Conservation (phyloP, 2,888 invertebrate species). For the Sphinx pinastri region DNA sequence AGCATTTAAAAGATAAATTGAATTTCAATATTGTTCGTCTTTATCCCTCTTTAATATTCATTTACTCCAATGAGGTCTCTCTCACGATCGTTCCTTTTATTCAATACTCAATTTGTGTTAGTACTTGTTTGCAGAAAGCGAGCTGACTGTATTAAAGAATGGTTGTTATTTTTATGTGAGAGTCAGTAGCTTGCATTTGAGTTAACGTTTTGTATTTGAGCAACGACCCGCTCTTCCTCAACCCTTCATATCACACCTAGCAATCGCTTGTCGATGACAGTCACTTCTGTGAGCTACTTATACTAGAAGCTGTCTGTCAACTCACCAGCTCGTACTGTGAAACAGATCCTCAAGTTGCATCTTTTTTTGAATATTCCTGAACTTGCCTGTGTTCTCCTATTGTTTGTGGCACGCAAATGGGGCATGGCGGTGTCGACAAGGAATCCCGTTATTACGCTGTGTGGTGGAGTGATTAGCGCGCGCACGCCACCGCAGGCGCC, state of each 20-base stretch:
- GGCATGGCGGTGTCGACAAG: conserved; percentile 33
- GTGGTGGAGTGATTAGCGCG: conserved; percentile 12
- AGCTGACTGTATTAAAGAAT: no score
- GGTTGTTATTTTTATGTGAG: no score
- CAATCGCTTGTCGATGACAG: no score
- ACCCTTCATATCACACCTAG: no score
- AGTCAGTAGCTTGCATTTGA: no score
- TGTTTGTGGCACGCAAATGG: conserved; percentile 34
- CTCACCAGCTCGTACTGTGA: no score
- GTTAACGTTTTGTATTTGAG: no score
- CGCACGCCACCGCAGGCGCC: conserved; percentile 8
- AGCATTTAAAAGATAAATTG: conserved; percentile 46
- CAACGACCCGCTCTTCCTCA: no score
- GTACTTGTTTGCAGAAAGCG: no score
- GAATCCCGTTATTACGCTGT: conserved; percentile 27
- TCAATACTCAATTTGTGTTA: conserved; percentile 42
- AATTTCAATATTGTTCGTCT: conserved; percentile 45
- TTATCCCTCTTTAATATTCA: conserved; percentile 50
- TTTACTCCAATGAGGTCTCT: conserved; percentile 35
- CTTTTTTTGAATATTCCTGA: conserved; percentile 17
- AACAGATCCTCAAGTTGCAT: conserved; percentile 35
- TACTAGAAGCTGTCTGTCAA: no score
- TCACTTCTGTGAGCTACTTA: no score
- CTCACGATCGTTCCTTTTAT: conserved; percentile 45
- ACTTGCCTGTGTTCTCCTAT: conserved; percentile 27